Conservation (phyloP, 2,113 vertebrate genomes). For the Talpa occidentalis region DNA sequence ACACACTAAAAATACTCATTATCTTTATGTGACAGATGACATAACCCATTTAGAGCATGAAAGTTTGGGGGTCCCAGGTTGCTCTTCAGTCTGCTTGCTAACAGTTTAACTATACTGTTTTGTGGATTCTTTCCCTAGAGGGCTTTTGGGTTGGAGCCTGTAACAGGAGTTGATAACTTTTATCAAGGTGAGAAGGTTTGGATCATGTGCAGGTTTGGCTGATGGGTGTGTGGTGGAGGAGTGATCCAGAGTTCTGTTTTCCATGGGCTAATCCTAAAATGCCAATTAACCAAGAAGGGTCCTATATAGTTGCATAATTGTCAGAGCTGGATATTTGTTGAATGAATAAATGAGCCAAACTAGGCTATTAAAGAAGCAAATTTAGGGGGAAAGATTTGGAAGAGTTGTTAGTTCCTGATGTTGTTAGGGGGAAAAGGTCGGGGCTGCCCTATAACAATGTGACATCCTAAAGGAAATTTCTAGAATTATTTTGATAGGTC, state of each 20-base stretch:
- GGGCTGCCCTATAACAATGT: too few species aligned
- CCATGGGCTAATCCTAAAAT: neutral
- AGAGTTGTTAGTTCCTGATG: neutral
- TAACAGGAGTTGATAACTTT: neutral
- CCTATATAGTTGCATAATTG: neutral
- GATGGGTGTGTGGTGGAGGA: rapidly evolving
- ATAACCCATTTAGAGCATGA: too few species aligned
- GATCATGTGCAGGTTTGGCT: neutral
- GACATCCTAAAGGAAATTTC: neutral
- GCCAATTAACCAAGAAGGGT: neutral
- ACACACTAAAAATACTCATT: too few species aligned
- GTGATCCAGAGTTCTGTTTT: neutral
- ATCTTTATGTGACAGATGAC: too few species aligned
- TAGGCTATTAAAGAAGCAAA: neutral
- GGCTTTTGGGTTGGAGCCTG: too few species aligned
- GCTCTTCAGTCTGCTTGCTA: too few species aligned
- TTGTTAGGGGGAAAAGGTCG: too few species aligned
- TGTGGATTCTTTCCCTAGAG: too few species aligned
- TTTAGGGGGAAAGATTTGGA: neutral
- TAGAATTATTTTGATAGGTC: neutral
- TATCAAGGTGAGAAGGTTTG: neutral
- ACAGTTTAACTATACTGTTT: too few species aligned
- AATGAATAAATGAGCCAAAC: neutral
- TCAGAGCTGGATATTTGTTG: neutral
- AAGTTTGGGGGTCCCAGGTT: too few species aligned